Base-by-base conservation (phyloP, 2,113 vertebrate genomes). In the Notechis scutatus region DNA sequence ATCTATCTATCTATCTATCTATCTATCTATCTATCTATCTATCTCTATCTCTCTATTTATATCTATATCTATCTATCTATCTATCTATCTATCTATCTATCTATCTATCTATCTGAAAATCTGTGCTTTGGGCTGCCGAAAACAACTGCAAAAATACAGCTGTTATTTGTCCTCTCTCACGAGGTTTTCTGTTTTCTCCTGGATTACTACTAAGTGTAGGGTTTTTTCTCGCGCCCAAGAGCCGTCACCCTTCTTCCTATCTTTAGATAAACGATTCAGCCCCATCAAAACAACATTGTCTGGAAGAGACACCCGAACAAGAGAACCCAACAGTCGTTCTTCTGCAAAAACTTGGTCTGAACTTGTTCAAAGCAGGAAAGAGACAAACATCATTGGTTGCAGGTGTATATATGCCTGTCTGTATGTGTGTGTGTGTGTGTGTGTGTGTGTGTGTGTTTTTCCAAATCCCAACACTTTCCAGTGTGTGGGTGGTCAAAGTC, bases 401-500 rank as follows among this genome's bases (percentile, higher is more conserved):
- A 61, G 24, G 59, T 61, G 59, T 61, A 0, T 12, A 1, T 61
- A 11, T 64, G 61, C 29, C 0, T 29, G 10, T 29, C 0, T 64
- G 3, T 61, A 1, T 21, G 18, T 56, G 56, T 57, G 21, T 57
- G 24, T 61, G 57, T 56, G 52, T 85, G 47, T 56, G 45, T 21
- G 55, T 56, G 56, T 57, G 6, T 57, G 23, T 59, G 57, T 56
- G 64, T 85, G 56, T 56, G 42, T 42, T 2, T 42, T 45, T 90
- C 10, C 5, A 5, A 8, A 24, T 11, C 1, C 59, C 61, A 88
- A 11, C 23, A 6, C 14, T 92, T 85, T 69, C 91, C 0, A 45
- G 24, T 45, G 20, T 93, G 92, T 94, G 91, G 91, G 74, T 94
- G 93, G 89, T 89, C 91, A 92, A 95, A 96, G 95, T 92, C 26